Evolutionary conservation across 1,140 invertebrate species (phyloP), one percentile per base, ranked within the genome.

Genomic region (Psilanteris sp.): DNA sequence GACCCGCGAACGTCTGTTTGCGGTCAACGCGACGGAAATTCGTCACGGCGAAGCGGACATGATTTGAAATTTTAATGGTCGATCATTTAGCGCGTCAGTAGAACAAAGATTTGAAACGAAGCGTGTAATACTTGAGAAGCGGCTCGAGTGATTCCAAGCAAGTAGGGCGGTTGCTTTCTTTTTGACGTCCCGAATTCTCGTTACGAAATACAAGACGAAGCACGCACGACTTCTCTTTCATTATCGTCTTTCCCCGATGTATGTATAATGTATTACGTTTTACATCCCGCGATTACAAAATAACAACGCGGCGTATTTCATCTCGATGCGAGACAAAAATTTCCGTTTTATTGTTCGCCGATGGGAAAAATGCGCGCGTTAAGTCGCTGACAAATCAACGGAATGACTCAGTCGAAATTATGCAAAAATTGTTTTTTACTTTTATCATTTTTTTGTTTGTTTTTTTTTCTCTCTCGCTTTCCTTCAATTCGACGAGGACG

Each of bases 141-240:
- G 34, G 22, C 15, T 54, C 54, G 55, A 61, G 39, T 71, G 55
- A 61, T 61, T 71, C 54, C 39, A 62, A 46, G 50, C 57, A 78
- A 78, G 77, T 75, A 75, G 77, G 67, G 61, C 77, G 66, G 57
- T 62, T 61, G 59, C 72, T 79, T 78, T 76, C 72, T 70, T 78
- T 57, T 62, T 48, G 59, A 39, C 62, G 67, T 74, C 50, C 77
- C 62, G 72, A 79, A 75, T 79, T 72, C 55, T 57, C 43, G 54
- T 78, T 73, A 67, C 64, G 61, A 73, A 73, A 68, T 57, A 22
- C 14, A 50, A 62, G 39, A 74, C 32, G 62, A 50, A 61, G 46
- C 43, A 34, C 26, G 52, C 29, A 50, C 31, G 41, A 46, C 54
- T n/a, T 55, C 72, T 68, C 64, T 75, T 68, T 75, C 55, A 75